Conservation (phyloP, 2,113 vertebrate genomes). For the Entosphenus tridentatus region DNA sequence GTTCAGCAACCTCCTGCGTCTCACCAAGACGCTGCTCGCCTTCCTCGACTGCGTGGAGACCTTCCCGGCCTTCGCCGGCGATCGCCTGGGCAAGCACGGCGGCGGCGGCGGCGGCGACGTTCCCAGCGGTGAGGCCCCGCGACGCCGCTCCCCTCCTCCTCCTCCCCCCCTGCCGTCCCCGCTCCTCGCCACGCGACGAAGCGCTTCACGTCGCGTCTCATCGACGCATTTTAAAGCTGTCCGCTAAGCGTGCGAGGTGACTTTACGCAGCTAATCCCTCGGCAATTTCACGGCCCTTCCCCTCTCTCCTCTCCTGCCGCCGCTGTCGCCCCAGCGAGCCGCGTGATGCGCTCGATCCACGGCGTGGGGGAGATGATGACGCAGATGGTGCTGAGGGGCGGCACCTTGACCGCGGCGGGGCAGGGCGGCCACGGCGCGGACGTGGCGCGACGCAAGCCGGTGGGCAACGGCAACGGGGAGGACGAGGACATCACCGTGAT, state of each 20-base stretch:
- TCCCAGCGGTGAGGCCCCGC: too few relatives aligned
- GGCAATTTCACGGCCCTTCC: too few relatives aligned
- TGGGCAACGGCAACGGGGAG: conserved; percentile 47
- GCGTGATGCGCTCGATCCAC: conserved; percentile 71
- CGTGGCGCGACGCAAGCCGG: conserved; percentile 32
- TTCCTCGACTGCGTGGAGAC: conserved; percentile 82
- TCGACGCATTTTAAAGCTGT: too few relatives aligned
- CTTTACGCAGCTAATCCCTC: too few relatives aligned
- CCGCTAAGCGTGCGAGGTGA: too few relatives aligned
- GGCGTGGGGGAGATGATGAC: conserved; percentile 94
- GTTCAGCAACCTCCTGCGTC: conserved; percentile 74
- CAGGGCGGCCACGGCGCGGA: conserved; percentile 18
- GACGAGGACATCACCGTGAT: conserved; percentile 60
- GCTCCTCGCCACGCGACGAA: too few relatives aligned
- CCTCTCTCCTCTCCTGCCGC: too few relatives aligned
- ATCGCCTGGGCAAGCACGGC: too few relatives aligned
- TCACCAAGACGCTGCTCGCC: conserved; percentile 67
- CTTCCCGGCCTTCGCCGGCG: conserved; percentile 15
- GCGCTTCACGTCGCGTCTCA: too few relatives aligned
- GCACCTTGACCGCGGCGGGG: conserved; percentile 30
- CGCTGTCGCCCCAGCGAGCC: conserved; percentile 32
- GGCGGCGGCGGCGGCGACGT: too few relatives aligned
- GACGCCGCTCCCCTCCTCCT: too few relatives aligned
- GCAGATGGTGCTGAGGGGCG: conserved; percentile 84
- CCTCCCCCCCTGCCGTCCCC: too few relatives aligned